Evolutionary conservation across 2,797 vertebrate species (phyloP).

Genomic region (Coracias cyanogaster): DNA sequence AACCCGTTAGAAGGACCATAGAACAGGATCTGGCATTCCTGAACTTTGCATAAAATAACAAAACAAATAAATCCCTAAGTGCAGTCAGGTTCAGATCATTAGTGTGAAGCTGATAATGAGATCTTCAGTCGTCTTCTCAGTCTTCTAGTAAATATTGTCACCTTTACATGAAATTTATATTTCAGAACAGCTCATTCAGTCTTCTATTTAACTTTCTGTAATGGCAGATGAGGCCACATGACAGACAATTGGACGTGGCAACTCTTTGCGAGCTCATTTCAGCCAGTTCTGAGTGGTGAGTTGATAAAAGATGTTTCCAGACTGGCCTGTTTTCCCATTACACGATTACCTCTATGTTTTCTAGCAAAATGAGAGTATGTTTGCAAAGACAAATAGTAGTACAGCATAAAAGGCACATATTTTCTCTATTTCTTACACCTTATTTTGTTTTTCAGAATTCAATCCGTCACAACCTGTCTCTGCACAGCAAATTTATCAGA

Average conservation of each 20-base stretch:
- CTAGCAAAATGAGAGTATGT: neutral
- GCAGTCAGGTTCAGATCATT: neutral
- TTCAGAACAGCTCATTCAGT: neutral
- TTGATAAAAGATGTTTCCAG: neutral
- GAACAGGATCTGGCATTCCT: neutral
- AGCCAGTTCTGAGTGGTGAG: neutral
- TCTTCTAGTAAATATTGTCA: neutral
- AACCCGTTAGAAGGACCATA: neutral
- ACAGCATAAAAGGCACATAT: neutral
- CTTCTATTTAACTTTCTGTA: neutral
- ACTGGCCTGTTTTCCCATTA: neutral
- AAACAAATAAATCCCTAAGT: neutral
- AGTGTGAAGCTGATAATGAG: neutral
- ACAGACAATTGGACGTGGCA: neutral
- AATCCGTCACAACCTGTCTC: slow-evolving; percentile 96
- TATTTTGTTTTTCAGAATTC: slow-evolving; percentile 89
- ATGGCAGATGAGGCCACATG: neutral
- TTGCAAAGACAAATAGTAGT: neutral
- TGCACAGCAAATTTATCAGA: slow-evolving; percentile 97
- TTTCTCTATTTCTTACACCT: slow-evolving; percentile 23
- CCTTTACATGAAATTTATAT: neutral
- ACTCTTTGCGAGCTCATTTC: neutral
- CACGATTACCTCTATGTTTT: neutral
- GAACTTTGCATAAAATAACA: neutral
- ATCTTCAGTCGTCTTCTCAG: neutral